Evolutionary conservation across 1,140 invertebrate genomes (phyloP).

Genomic region (Agrilus planipennis): DNA sequence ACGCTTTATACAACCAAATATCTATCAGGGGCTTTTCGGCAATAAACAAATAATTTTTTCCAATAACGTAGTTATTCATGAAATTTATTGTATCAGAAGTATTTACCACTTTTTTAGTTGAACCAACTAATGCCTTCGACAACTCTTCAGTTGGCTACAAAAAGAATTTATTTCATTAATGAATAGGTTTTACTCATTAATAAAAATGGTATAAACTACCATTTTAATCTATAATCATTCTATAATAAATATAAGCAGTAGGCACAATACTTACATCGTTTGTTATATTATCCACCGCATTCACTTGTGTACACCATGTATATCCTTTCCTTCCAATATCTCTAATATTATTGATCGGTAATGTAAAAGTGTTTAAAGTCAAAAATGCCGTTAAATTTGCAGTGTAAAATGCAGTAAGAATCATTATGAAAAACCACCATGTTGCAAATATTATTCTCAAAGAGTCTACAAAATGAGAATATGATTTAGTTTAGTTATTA

Average conservation of each 20-base stretch:
- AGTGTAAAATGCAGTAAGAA: conserved; percentile 77
- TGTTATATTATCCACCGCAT: conserved; percentile 29
- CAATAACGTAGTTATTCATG: conserved; percentile 23
- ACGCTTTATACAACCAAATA: conserved; percentile 51
- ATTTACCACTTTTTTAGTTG: neutral
- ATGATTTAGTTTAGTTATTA: too few relatives aligned
- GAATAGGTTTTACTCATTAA: neutral
- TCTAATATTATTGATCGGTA: conserved; percentile 54
- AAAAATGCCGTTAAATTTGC: conserved; percentile 79
- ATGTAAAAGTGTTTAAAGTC: conserved; percentile 65
- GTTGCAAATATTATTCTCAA: conserved; percentile 69
- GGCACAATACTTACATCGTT: conserved; percentile 8
- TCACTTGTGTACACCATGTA: conserved; percentile 54
- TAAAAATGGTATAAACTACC: neutral
- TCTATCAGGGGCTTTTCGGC: conserved; percentile 49
- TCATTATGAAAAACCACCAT: conserved; percentile 80
- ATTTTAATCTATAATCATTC: neutral
- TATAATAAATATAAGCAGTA: neutral
- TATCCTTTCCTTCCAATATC: conserved; percentile 54
- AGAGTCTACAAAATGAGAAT: conserved; percentile 53
- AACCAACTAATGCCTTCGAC: neutral
- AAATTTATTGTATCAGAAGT: conserved; percentile 5
- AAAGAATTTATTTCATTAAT: neutral
- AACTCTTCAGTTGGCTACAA: neutral
- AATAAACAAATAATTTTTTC: conserved; percentile 45